Evolutionary conservation across 2,113 vertebrate genomes (phyloP).

Genomic region (Zosterops lateralis): DNA sequence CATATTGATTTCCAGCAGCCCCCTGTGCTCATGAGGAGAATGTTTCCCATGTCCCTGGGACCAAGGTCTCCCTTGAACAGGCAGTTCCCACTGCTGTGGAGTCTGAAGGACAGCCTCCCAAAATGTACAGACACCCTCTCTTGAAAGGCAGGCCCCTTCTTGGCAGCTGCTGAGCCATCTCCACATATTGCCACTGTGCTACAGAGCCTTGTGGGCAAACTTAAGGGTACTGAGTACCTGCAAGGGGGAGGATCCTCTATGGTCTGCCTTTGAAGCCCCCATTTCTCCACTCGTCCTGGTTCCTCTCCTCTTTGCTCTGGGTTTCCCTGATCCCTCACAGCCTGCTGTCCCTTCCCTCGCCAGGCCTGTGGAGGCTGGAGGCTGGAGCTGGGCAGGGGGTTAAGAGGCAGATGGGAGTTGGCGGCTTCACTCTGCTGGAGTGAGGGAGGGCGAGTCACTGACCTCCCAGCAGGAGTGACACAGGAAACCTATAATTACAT

Average conservation of each 20-base stretch:
- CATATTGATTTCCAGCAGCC: background rate
- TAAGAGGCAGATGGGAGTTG: constrained; percentile 32
- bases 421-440: background rate
- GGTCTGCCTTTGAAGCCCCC: background rate
- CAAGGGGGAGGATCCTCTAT: background rate
- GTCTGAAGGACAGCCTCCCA: background rate
- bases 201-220: background rate
- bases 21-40: background rate
- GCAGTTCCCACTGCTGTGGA: background rate
- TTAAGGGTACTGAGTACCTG: background rate
- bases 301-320: background rate
- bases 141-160: background rate
- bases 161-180: background rate
- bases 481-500: constrained; percentile 68
- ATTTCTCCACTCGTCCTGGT: background rate
- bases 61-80: background rate
- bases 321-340: background rate
- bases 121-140: background rate
- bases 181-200: background rate
- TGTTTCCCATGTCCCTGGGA: background rate
- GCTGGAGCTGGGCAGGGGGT: background rate
- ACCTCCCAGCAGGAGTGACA: constrained; percentile 70
- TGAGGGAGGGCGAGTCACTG: constrained; percentile 59
- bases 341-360: background rate
- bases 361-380: background rate